These are phyloP conservation scores for Vireo altiloquus DNA, from an alignment of 2,113 vertebrate species.

Conservation along the genomic window DNA sequence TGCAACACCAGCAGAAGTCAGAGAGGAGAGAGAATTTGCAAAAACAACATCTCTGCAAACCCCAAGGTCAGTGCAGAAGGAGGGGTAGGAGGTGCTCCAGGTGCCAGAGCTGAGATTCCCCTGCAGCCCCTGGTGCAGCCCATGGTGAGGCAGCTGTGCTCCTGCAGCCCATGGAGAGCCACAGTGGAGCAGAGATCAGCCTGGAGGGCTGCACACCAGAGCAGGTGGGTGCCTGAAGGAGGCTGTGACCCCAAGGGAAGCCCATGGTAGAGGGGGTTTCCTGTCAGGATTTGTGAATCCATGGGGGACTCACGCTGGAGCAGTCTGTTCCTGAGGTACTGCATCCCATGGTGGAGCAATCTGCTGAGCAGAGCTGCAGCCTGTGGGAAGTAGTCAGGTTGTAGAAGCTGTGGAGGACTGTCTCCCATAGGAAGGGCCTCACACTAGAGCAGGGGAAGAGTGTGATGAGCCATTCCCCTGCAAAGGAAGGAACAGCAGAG, in stretches of 20 bases:
- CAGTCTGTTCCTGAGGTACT: neutral
- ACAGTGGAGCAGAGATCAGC: neutral
- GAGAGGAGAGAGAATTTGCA: neutral
- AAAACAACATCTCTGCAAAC: neutral
- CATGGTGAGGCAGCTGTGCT: neutral
- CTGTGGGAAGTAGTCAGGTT: neutral
- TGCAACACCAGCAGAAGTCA: neutral
- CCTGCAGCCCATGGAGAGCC: neutral
- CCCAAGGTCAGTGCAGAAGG: neutral
- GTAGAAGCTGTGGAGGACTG: neutral
- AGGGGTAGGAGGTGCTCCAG: neutral
- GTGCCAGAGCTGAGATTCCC: neutral
- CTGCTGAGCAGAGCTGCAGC: neutral
- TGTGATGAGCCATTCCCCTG: neutral
- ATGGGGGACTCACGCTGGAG: neutral
- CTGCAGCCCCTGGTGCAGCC: accelerated
- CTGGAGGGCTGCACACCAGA: neutral
- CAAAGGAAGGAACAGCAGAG: neutral
- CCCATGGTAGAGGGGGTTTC: neutral
- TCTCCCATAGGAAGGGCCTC: neutral
- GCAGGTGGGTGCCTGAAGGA: neutral
- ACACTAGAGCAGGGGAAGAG: neutral
- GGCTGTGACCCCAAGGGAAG: neutral
- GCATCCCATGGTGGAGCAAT: neutral
- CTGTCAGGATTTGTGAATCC: neutral